phyloP scores from a whole-genome alignment of 35 echinoderm and acorn worm species.

The Ophioderma brevispina region DNA sequence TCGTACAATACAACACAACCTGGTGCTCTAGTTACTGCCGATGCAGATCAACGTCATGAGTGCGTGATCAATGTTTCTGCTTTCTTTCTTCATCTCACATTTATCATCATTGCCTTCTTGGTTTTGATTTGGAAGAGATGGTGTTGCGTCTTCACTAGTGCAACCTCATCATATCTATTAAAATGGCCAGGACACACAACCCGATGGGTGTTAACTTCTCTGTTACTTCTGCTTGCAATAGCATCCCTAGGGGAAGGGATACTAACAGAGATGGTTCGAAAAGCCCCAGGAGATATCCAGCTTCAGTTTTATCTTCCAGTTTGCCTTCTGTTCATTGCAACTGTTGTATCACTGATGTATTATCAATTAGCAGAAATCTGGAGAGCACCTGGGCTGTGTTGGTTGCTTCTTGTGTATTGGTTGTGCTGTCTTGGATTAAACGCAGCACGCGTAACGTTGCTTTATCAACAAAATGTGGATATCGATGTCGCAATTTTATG shows the following conservation, averaged over 20 bases:
- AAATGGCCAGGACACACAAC: background rate
- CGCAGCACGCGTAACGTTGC: background rate
- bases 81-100: background rate
- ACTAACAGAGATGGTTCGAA: background rate
- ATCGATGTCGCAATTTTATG: background rate
- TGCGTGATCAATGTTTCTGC: background rate
- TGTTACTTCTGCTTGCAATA: background rate
- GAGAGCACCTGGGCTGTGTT: background rate
- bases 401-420: background rate
- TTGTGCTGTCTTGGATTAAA: background rate
- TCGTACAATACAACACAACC: background rate
- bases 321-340: background rate
- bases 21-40: too few relatives aligned
- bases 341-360: background rate
- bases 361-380: background rate
- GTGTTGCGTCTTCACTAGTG: too few relatives aligned
- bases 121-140: too few relatives aligned
- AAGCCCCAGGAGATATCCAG: background rate
- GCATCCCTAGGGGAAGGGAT: background rate
- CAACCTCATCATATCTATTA: background rate
- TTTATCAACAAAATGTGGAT: background rate
- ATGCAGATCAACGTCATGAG: too few relatives aligned
- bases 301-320: background rate
- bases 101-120: background rate
- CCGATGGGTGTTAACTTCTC: background rate